Evolutionary conservation across 2,113 vertebrate species (phyloP), one percentile per base, ranked within the genome.

Genomic region (Notarius lentiginosus): DNA sequence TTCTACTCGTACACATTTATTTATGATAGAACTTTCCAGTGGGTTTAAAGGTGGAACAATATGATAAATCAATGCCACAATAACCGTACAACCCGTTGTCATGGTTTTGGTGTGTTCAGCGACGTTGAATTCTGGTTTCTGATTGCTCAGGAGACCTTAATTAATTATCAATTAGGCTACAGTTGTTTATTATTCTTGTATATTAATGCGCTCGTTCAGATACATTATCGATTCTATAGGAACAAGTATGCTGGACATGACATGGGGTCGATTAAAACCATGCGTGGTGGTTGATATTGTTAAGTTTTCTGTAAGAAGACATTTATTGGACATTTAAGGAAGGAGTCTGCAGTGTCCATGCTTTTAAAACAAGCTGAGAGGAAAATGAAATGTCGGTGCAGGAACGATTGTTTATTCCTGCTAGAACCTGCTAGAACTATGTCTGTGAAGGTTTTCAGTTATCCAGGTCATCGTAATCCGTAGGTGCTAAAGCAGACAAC

Each of bases 21-120:
- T 83, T 77, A 55, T 70, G 56, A 22, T 14, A 15, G n/a, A 49
- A 66, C 82, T 85, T 60, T 61, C 41, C 60, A 86, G 60, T n/a
- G 49, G 41, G 49, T 84, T 61, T 56, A 81, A 79, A 83, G 75
- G 63, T 24, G 11, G 2, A 61, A 41, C 30, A 3, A 12, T 6
- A 12, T 41, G 17, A 60, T 61, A 7, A 41, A 60, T 81, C 55
- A 22, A 34, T 41, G n/a, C 24, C 55, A 30, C 24, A 0, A 30
- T 18, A 9, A 56, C 10, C 6, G 12, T n/a, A 8, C 22, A 12
- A 17, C 27, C 17, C 34, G 5, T 7, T 7, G 70, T 22, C 18
- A 73, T 4, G 34, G 24, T 51, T 11, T 51, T 75, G 20, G 22
- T 7, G 24, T 12, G 9, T 7, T 17, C 27, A 17, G 12, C 7